A percentile compares a stretch with the other conserved stretches of the same genome.
These are phyloP conservation scores for Polyploca ridens DNA, from an alignment of 2,888 invertebrate genomes.

Conservation along the genomic window DNA sequence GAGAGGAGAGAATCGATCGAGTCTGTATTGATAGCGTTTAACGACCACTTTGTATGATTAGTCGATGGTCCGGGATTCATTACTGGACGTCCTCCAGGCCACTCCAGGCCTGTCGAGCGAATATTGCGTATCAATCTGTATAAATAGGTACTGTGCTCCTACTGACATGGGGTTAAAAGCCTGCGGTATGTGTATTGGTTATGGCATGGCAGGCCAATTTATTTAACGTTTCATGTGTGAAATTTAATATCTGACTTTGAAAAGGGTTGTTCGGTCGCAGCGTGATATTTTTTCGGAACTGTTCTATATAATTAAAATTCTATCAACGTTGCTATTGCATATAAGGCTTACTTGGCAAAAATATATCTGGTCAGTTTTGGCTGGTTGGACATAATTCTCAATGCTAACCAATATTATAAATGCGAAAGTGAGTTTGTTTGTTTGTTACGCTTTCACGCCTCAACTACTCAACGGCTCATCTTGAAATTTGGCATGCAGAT, in stretches of 20 bases:
- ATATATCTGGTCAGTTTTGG: no score
- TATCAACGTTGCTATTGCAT: no score
- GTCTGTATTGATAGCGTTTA: constrained; percentile 15
- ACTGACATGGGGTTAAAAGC: background rate
- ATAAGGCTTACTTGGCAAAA: no score
- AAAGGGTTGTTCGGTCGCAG: background rate
- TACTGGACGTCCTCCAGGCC: background rate
- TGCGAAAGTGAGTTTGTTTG: no score
- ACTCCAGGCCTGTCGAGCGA: background rate
- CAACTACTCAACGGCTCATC: no score
- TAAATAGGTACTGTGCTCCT: background rate
- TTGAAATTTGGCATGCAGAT: no score
- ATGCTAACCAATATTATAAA: no score
- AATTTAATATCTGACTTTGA: constrained; percentile 1
- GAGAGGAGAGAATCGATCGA: background rate
- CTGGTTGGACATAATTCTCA: no score
- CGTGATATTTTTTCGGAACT: background rate
- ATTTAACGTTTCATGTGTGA: background rate
- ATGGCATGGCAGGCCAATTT: background rate
- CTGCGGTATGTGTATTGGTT: background rate
- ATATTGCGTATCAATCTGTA: constrained; percentile 3
- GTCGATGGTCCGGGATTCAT: constrained; percentile 17
- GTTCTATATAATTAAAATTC: background rate
- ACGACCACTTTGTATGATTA: constrained; percentile 30
- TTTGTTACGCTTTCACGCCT: no score